These are phyloP conservation scores for Nemotelus nigrinus DNA, from an alignment of 2,888 invertebrate genomes.

Conservation along the genomic window DNA sequence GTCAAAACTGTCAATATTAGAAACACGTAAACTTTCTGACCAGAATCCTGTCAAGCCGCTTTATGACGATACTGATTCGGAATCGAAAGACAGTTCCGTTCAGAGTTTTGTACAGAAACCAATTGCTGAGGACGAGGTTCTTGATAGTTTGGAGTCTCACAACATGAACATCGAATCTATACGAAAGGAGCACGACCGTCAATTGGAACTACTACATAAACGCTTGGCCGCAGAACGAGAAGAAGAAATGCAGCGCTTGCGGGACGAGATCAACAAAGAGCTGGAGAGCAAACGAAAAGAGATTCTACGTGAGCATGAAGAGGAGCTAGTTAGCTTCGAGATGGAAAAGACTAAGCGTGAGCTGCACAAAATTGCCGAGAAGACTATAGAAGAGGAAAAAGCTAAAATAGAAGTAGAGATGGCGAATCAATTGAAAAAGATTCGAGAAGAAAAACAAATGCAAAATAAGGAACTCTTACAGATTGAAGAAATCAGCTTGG, in stretches of 20 bases:
- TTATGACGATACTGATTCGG: slow-evolving; percentile 64
- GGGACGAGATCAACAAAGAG: slow-evolving; percentile 67
- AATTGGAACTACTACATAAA: slow-evolving; percentile 67
- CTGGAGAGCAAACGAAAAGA: slow-evolving; percentile 64
- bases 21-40: slow-evolving; percentile 57
- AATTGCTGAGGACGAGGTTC: slow-evolving; percentile 56
- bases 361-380: slow-evolving; percentile 47
- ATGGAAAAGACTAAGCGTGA: slow-evolving; percentile 55
- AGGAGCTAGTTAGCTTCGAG: slow-evolving; percentile 59
- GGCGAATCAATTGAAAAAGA: slow-evolving; percentile 52
- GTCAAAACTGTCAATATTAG: slow-evolving; percentile 54
- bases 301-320: slow-evolving; percentile 59
- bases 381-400: slow-evolving; percentile 55
- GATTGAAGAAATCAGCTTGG: slow-evolving; percentile 64
- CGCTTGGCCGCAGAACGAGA: slow-evolving; percentile 65
- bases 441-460: slow-evolving; percentile 60
- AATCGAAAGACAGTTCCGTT: slow-evolving; percentile 62
- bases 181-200: slow-evolving; percentile 57
- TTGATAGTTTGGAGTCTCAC: slow-evolving; percentile 65
- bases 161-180: slow-evolving; percentile 62
- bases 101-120: slow-evolving; percentile 62
- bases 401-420: slow-evolving; percentile 44
- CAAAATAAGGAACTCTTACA: slow-evolving; percentile 65
- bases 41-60: slow-evolving; percentile 57
- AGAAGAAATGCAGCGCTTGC: slow-evolving; percentile 65